These are phyloP conservation scores for Meta bourneti DNA, from an alignment of 2,888 invertebrate genomes.

Conservation along the genomic window DNA sequence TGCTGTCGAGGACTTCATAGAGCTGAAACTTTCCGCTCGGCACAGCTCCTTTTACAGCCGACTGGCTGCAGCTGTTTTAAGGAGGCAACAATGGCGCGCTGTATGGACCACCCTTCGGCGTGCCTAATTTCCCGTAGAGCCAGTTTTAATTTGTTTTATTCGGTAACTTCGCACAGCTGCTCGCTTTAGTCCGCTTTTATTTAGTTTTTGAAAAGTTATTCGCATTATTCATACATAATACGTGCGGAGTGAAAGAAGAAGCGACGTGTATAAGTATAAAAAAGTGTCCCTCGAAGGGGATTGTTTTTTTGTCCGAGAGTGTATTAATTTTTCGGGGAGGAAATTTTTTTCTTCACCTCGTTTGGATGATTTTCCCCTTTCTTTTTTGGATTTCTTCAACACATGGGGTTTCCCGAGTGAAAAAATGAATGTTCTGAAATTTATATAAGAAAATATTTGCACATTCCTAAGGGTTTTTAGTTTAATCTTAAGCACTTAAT, in stretches of 20 bases:
- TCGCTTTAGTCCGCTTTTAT: not conserved
- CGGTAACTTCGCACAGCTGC: conserved; percentile 18
- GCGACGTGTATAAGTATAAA: not conserved
- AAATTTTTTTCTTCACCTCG: not conserved
- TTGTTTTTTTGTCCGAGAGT: not conserved
- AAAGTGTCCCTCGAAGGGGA: not conserved
- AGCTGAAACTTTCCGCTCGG: conserved; percentile 42
- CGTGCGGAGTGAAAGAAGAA: not conserved
- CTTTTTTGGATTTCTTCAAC: not conserved
- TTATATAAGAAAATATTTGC: not conserved
- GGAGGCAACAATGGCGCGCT: conserved; percentile 7
- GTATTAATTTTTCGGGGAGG: not conserved
- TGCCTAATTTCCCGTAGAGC: conserved; percentile 29
- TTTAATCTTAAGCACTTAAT: not conserved
- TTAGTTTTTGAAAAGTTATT: not conserved
- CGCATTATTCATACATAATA: conserved; percentile 14
- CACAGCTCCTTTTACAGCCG: conserved; percentile 29
- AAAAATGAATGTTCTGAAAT: not conserved
- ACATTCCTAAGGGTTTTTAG: too few relatives aligned
- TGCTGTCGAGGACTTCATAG: conserved; percentile 15
- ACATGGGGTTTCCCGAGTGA: conserved; percentile 9
- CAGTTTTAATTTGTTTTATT: conserved; percentile 57
- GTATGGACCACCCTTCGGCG: conserved; percentile 15
- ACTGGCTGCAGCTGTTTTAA: conserved; percentile 44
- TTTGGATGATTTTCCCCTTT: not conserved